Evolutionary conservation across 2,888 invertebrate genomes (phyloP).

Genomic region (Hemithea aestivaria): DNA sequence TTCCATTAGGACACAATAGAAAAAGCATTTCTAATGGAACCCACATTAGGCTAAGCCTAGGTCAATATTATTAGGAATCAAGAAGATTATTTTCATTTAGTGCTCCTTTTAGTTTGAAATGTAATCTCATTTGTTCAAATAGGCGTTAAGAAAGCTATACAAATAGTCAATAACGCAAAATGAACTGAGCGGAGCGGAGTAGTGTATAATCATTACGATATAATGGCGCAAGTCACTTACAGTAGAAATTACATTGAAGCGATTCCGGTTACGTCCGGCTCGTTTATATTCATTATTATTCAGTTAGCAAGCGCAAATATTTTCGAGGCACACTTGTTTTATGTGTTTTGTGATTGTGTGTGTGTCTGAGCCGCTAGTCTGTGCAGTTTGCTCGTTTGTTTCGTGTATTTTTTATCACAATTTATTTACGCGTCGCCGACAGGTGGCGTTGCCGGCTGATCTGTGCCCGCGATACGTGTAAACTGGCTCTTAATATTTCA

Average conservation of each 20-base stretch:
- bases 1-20: too few species aligned
- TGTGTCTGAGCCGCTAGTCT: constrained; percentile 24
- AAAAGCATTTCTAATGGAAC: too few species aligned
- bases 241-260: constrained; percentile 34
- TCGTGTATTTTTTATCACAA: constrained; percentile 38
- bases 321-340: constrained; percentile 42
- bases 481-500: constrained; percentile 63
- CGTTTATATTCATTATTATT: constrained; percentile 38
- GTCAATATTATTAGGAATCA: too few species aligned
- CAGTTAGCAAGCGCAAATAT: constrained; percentile 57
- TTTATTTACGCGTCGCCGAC: constrained; percentile 62
- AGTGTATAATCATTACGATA: constrained; percentile 25
- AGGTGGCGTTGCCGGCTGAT: constrained; percentile 62
- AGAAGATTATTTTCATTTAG: too few species aligned
- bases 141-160: constrained; percentile 12
- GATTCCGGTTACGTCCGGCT: constrained; percentile 37
- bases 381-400: constrained; percentile 35
- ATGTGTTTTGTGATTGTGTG: constrained; percentile 28
- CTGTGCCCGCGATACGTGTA: constrained; percentile 56
- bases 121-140: constrained; percentile 6
- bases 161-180: constrained; percentile 17
- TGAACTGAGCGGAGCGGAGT: constrained; percentile 21
- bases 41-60: too few species aligned
- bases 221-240: constrained; percentile 24
- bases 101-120: constrained; percentile 15